These are phyloP conservation scores for Elegia similella DNA, from an alignment of 2,888 invertebrate genomes.

Conservation along the genomic window DNA sequence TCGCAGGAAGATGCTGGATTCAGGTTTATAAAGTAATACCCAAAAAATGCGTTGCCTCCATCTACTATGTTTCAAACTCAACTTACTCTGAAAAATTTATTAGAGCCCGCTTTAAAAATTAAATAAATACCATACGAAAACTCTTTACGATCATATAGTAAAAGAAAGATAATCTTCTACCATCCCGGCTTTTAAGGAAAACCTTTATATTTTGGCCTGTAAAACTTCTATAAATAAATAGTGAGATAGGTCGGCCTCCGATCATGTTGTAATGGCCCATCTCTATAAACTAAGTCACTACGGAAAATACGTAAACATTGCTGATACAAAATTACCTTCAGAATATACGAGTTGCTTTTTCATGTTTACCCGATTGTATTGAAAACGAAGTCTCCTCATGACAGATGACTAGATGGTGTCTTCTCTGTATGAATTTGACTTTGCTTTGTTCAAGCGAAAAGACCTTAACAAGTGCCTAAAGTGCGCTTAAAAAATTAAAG, in stretches of 20 bases:
- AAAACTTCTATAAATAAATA: conserved; percentile 10
- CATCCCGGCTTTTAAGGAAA: not conserved
- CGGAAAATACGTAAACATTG: conserved; percentile 51
- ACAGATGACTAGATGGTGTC: too few relatives aligned
- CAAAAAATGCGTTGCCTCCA: too few relatives aligned
- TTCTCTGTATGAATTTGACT: too few relatives aligned
- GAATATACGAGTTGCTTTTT: conserved; percentile 16
- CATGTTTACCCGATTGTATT: not conserved
- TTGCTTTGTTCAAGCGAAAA: too few relatives aligned
- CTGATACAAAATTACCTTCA: conserved; percentile 7
- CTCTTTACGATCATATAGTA: not conserved
- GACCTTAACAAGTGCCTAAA: too few relatives aligned
- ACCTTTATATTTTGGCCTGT: not conserved
- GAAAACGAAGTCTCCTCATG: too few relatives aligned
- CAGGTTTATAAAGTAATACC: too few relatives aligned
- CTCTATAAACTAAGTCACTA: conserved; percentile 30
- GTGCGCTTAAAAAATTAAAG: too few relatives aligned
- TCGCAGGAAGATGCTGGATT: too few relatives aligned
- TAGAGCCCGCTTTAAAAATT: too few relatives aligned
- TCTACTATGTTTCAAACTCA: too few relatives aligned
- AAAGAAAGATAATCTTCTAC: not conserved
- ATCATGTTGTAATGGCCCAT: conserved; percentile 26
- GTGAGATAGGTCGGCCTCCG: conserved; percentile 19
- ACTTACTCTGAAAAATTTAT: too few relatives aligned
- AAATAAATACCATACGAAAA: not conserved